These are phyloP conservation scores for Ceratina calcarata DNA, from an alignment of 1,140 invertebrate species.

Conservation along the genomic window DNA sequence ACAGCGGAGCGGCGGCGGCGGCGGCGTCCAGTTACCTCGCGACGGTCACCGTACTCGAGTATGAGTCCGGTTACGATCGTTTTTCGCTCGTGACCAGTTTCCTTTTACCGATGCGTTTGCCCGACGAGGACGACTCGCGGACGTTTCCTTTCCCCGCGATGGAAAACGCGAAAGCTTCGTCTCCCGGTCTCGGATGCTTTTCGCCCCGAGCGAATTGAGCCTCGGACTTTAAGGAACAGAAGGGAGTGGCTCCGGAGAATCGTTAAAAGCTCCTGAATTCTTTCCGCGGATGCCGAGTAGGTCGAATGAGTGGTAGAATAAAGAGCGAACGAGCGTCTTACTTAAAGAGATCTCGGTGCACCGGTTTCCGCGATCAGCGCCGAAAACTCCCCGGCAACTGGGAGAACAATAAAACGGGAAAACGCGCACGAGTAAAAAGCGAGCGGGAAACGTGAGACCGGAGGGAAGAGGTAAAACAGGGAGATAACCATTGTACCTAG, in stretches of 20 bases:
- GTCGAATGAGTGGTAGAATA: conserved; percentile 52
- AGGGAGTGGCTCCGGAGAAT: conserved; percentile 50
- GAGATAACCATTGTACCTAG: not conserved
- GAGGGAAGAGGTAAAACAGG: not conserved
- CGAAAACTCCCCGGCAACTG: conserved; percentile 52
- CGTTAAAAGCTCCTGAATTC: conserved; percentile 57
- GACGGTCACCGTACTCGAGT: not conserved
- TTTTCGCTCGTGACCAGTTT: not conserved
- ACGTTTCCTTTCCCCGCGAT: not conserved
- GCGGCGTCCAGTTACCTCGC: not conserved
- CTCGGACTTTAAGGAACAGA: conserved; percentile 35
- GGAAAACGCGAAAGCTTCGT: conserved; percentile 23
- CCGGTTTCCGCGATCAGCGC: conserved; percentile 13
- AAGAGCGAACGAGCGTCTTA: conserved; percentile 54
- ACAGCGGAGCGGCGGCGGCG: too few relatives aligned
- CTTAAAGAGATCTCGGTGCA: conserved; percentile 38
- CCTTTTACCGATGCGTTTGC: not conserved
- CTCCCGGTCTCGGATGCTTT: not conserved
- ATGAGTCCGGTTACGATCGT: not conserved
- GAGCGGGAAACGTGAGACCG: conserved; percentile 3
- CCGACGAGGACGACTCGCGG: not conserved
- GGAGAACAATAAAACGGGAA: conserved; percentile 59
- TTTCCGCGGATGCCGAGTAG: conserved; percentile 35
- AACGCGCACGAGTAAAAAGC: conserved; percentile 16
- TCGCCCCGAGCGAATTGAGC: conserved; percentile 38